Base-by-base conservation (phyloP, 2,888 invertebrate genomes). In the Drosophila paranaensis region DNA sequence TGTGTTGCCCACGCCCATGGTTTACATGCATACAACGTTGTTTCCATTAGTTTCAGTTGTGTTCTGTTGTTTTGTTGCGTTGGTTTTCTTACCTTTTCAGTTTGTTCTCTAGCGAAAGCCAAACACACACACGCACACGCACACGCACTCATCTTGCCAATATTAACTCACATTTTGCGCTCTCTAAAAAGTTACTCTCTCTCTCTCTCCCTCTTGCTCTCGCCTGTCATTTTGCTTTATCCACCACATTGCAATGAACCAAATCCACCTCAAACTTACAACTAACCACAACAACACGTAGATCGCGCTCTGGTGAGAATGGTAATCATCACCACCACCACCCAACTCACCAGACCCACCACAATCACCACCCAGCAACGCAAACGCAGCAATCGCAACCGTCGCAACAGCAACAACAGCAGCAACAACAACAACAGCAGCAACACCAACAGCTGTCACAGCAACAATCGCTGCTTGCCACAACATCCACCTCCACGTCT, bases 261-360 rank as follows among this genome's bases (percentile, higher is more conserved):
- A 33, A 45, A 50, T 42, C 39, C 50, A 43, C 48, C 48, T 40
- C 57, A 35, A 14, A 54, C 20, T 57, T 39, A 13, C 40, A 27
- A 63, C 14, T 25, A 55, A 72, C 54, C 45, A 61, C 27, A 48
- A 64, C 66, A 42, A 57, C 45, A 57, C 60, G 54, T 78, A 91
- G 91, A 89, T 91, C 91, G 68, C 91, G 91, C 51, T 90, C 91
- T 69, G 91, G 91, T 76, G 91, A 91, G 77, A 88, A 91, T 74
- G 64, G 79, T 67, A 79, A 78, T 67, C 77, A 80, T 61, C 81
- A 81, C 43, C 83, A 88, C 61, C 86, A 85, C 57, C 88, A 82
- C 66, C 72, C 78, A 50, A 58, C 64, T 51, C 82, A 81, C 76
- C 76, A 79, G 63, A 87, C 70, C 81, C 82, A 74, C 68, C 77